phyloP scores from a whole-genome alignment of 2,888 invertebrate genomes.

The Argyresthia albistria region DNA sequence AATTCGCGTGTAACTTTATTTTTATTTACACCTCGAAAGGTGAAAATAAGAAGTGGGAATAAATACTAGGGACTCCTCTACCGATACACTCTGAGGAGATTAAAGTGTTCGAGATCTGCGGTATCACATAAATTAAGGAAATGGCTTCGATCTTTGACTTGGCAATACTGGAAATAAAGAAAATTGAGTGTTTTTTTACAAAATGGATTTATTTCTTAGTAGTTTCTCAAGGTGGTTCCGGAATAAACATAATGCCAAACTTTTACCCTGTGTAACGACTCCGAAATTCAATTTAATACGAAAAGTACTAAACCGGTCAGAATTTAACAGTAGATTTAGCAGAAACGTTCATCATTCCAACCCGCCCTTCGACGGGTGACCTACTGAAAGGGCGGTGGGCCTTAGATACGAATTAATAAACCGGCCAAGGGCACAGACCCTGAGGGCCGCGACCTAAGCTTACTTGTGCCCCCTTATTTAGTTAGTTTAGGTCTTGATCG shows the following conservation, averaged over 20 bases:
- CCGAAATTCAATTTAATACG: too few relatives aligned
- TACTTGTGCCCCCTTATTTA: background rate
- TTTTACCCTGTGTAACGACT: too few relatives aligned
- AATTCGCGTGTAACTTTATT: background rate
- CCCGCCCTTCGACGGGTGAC: too few relatives aligned
- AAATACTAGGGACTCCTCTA: conserved; percentile 55
- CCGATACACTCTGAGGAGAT: conserved; percentile 64
- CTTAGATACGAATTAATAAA: conserved; percentile 10
- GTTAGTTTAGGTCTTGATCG: background rate
- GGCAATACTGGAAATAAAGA: too few relatives aligned
- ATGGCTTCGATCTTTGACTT: conserved; percentile 30
- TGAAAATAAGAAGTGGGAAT: conserved; percentile 67
- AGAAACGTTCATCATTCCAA: too few relatives aligned
- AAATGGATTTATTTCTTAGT: too few relatives aligned
- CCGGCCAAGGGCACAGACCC: background rate
- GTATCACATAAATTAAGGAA: conserved; percentile 52
- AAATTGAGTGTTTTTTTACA: too few relatives aligned
- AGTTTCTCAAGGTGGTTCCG: too few relatives aligned
- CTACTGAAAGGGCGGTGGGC: conserved; percentile 6
- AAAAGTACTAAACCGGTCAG: too few relatives aligned
- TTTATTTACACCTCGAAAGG: conserved; percentile 56
- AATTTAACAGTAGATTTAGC: too few relatives aligned
- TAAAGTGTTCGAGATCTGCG: conserved; percentile 57
- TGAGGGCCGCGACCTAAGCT: background rate
- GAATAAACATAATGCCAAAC: too few relatives aligned